Base-by-base conservation (phyloP, 2,113 vertebrate genomes). In the Lampris incognitus region DNA sequence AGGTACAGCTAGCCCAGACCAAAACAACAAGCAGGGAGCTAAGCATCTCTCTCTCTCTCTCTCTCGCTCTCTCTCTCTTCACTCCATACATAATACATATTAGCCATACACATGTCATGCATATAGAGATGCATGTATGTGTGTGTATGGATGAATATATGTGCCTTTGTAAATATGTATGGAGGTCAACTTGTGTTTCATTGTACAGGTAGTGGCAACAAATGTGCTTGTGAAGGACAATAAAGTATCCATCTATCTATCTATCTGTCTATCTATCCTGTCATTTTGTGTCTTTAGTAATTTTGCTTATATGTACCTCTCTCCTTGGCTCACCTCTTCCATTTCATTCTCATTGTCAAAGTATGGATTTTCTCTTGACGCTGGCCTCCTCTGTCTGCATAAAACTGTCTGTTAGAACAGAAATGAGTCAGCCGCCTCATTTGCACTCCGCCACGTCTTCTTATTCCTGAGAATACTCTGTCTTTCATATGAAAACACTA, bases 401-500 rank as follows among this genome's bases (percentile, higher is more conserved):
- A 69, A 70, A 37, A 50, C 57, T 54, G 8, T 50, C n/a, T 76
- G 80, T 89, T 79, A 79, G 91, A 86, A 81, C 73, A 75, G 80
- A 85, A 88, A 88, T 92, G 86, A 89, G 83, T 79, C 72, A 24
- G 24, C 24, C 6, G 11, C 76, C 71, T 88, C 84, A 57, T 89
- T 89, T 77, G 71, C 75, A 70, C 55, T 6, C 69, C 37, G 75
- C 74, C 87, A 24, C 24, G 24, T 85, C 66, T 75, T 69, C 39
- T 13, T 66, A 40, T 62, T 55, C 36, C 70, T 46, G 13, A 65
- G 60, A 79, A 78, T 56, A 38, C 69, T 69, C 70, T 61, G 76
- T 36, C 68, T 79, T 69, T 79, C 67, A 39, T 76, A 83, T 81
- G 66, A 55, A 57, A 52, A 66, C 51, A 40, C 58, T 42, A 9